phyloP scores from a whole-genome alignment of 1,140 invertebrate species.

The Heliconius hewitsoni region DNA sequence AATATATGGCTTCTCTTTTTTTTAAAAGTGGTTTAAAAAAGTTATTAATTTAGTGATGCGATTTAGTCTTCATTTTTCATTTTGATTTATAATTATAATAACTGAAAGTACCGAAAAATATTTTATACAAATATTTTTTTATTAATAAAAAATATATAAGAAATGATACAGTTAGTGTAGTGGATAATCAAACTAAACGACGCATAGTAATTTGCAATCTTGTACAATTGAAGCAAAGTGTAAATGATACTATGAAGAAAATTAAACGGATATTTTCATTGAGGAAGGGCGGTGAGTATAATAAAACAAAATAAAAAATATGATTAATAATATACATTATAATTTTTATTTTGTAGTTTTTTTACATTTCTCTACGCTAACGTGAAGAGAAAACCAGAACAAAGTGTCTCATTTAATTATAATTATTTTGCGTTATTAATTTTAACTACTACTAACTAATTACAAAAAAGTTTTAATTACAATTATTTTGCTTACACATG shows the following conservation, averaged over 20 bases:
- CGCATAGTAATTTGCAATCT: not conserved
- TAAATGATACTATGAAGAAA: slow-evolving; percentile 57
- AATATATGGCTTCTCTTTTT: not conserved
- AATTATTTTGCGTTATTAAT: too few relatives aligned
- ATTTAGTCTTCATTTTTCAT: not conserved
- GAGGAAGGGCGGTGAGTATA: slow-evolving; percentile 56
- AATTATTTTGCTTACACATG: too few relatives aligned
- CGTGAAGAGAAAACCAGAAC: too few relatives aligned
- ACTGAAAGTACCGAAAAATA: not conserved
- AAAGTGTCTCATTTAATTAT: too few relatives aligned
- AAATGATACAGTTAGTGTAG: not conserved
- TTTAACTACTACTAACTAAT: too few relatives aligned
- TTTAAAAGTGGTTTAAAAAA: not conserved
- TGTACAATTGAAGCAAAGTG: slow-evolving; percentile 10
- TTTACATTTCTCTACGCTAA: too few relatives aligned
- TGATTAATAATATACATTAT: too few relatives aligned
- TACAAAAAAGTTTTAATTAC: too few relatives aligned
- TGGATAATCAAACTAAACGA: too few relatives aligned
- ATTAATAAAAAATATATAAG: not conserved
- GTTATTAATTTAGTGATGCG: not conserved
- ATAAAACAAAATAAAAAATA: not conserved
- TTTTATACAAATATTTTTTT: not conserved
- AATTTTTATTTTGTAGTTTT: too few relatives aligned
- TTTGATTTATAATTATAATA: not conserved
- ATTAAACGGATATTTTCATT: slow-evolving; percentile 65